phyloP scores from a whole-genome alignment of 2,113 vertebrate genomes.

The Orientallactaga bullata region DNA sequence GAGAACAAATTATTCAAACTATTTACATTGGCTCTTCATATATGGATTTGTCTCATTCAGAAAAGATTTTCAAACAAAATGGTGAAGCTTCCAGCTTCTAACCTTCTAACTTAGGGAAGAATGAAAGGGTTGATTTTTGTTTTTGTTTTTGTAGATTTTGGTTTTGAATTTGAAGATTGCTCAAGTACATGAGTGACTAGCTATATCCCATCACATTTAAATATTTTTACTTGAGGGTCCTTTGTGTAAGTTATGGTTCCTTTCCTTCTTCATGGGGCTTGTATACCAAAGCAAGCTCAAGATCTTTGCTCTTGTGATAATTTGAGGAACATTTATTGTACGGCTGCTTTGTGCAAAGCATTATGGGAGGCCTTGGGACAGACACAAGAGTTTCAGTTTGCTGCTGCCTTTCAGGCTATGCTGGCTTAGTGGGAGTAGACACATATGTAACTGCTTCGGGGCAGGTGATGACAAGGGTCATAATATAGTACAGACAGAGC shows the following conservation, averaged over 20 bases:
- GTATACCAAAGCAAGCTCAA: slow-evolving; percentile 18
- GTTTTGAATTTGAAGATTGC: background rate
- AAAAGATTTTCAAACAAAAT: slow-evolving; percentile 65
- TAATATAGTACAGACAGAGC: slow-evolving; percentile 69
- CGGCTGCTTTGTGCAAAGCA: slow-evolving; percentile 11
- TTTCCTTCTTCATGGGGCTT: slow-evolving; percentile 13
- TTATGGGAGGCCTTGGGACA: background rate
- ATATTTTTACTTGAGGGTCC: slow-evolving; percentile 32
- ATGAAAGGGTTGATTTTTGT: slow-evolving; percentile 1
- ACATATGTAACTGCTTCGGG: slow-evolving; percentile 56
- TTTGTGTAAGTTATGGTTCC: slow-evolving; percentile 36
- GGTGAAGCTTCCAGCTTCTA: slow-evolving; percentile 34
- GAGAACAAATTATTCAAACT: slow-evolving; percentile 61
- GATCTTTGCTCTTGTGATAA: slow-evolving; percentile 8
- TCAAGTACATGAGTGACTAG: background rate
- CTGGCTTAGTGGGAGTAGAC: slow-evolving; percentile 55
- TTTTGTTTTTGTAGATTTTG: background rate
- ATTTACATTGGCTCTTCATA: slow-evolving; percentile 58
- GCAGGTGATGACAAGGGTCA: slow-evolving; percentile 69
- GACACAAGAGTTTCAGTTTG: slow-evolving; percentile 63
- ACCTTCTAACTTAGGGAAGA: slow-evolving; percentile 35
- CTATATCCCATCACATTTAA: slow-evolving; percentile 23
- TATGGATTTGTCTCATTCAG: slow-evolving; percentile 53
- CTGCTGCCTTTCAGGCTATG: slow-evolving; percentile 53
- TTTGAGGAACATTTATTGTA: background rate